phyloP scores from a whole-genome alignment of 2,113 vertebrate genomes.

The Menidia beryllina region DNA sequence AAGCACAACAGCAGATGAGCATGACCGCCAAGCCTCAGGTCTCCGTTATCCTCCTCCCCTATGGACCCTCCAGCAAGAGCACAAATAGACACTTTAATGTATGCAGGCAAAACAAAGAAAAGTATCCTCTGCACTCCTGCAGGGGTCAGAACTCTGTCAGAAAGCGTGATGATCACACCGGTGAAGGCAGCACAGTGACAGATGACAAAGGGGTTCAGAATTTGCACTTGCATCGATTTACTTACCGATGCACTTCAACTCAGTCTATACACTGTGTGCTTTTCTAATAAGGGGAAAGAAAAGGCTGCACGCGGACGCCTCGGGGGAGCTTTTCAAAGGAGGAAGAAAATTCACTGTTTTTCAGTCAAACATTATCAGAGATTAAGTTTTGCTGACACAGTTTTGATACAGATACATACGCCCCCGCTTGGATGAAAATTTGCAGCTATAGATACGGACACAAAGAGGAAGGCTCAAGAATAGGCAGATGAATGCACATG shows the following conservation, averaged over 20 bases:
- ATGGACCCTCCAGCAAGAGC: constrained; percentile 56
- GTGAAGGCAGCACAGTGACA: constrained; percentile 29
- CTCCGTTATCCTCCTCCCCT: constrained; percentile 39
- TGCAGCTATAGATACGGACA: background rate
- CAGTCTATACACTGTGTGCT: background rate
- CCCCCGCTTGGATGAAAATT: constrained; percentile 7
- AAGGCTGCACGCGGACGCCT: constrained; percentile 9
- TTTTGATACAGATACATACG: constrained; percentile 1
- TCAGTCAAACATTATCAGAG: constrained; percentile 19
- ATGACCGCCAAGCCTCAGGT: constrained; percentile 1
- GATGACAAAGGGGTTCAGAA: constrained; percentile 27
- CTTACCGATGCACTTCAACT: constrained; percentile 32
- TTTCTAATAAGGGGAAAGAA: constrained; percentile 26
- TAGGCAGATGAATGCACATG: too few relatives aligned
- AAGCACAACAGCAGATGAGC: constrained; percentile 2
- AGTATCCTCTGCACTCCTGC: constrained; percentile 53
- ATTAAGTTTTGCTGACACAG: constrained; percentile 29
- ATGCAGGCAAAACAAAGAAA: constrained; percentile 59
- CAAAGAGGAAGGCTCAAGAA: background rate
- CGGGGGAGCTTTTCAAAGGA: constrained; percentile 25
- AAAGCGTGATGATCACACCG: constrained; percentile 56
- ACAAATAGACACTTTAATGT: constrained; percentile 63
- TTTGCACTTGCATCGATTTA: constrained; percentile 50
- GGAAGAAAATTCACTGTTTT: constrained; percentile 25
- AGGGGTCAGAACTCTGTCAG: constrained; percentile 61